These are phyloP conservation scores for Corythornis cristatus DNA, from an alignment of 2,113 vertebrate genomes.

Conservation along the genomic window DNA sequence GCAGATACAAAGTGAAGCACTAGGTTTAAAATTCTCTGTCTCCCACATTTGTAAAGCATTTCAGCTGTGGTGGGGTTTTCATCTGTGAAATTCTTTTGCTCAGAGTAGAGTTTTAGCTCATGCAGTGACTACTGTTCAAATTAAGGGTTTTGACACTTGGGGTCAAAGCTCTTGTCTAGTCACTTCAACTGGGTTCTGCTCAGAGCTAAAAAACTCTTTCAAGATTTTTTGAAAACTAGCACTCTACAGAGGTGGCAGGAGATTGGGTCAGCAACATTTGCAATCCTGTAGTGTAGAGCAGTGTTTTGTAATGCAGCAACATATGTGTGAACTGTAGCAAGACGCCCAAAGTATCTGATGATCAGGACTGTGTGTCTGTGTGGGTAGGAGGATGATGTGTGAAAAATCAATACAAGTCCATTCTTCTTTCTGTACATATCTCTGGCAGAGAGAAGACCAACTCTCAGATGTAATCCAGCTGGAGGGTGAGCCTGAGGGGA, in stretches of 20 bases:
- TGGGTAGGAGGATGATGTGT: not conserved
- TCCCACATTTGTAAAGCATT: not conserved
- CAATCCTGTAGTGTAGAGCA: not conserved
- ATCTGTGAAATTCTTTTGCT: not conserved
- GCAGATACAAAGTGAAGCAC: not conserved
- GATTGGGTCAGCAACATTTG: not conserved
- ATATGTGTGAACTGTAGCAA: not conserved
- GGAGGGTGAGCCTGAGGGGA: not conserved
- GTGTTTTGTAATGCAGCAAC: not conserved
- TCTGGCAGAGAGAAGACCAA: not conserved
- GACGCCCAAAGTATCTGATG: not conserved
- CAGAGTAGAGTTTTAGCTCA: not conserved
- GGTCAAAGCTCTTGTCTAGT: slow-evolving; percentile 24
- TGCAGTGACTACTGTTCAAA: not conserved
- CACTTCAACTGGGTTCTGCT: not conserved
- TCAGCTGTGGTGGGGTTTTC: not conserved
- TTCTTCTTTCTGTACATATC: not conserved
- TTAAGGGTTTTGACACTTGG: not conserved
- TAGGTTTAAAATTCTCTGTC: not conserved
- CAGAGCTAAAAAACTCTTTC: not conserved
- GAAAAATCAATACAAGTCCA: slow-evolving; percentile 12
- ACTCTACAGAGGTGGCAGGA: not conserved
- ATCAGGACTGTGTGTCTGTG: not conserved
- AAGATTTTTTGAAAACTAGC: not conserved
- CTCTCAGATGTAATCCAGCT: not conserved